These are phyloP conservation scores for Limenitis camilla DNA, from an alignment of 2,888 invertebrate genomes.

Conservation along the genomic window DNA sequence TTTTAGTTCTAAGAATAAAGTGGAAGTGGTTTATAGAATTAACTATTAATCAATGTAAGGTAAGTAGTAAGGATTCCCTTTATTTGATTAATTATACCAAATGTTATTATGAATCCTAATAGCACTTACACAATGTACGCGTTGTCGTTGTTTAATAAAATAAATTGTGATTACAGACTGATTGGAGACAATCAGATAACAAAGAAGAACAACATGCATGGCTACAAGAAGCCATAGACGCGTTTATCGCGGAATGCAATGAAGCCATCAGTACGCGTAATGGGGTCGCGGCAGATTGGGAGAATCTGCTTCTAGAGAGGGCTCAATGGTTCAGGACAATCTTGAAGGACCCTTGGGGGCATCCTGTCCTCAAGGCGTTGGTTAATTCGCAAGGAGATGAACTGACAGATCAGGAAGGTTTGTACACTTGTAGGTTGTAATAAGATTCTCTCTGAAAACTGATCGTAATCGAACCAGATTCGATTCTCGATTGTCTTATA, in stretches of 20 bases:
- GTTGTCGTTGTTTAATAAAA: neutral
- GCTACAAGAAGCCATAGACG: conserved; percentile 46
- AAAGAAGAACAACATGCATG: conserved; percentile 42
- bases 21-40: no score
- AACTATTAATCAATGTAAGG: no score
- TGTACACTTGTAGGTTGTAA: conserved; percentile 13
- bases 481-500: no score
- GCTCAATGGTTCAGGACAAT: conserved; percentile 74
- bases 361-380: conserved; percentile 70
- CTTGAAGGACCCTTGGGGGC: conserved; percentile 71
- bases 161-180: conserved; percentile 37
- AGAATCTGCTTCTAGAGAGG: conserved; percentile 60
- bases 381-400: conserved; percentile 70
- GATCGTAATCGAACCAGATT: no score
- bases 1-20: neutral
- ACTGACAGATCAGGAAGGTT: conserved; percentile 54
- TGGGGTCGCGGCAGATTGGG: conserved; percentile 48
- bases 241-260: conserved; percentile 49
- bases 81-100: no score
- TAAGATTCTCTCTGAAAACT: neutral
- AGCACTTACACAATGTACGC: no score
- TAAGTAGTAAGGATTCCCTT: no score
- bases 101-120: no score
- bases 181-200: conserved; percentile 45
- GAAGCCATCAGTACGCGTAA: conserved; percentile 44